Percentiles rank a stretch among this genome's conserved stretches.
phyloP scores from a whole-genome alignment of 1,140 invertebrate species.

The Lepidurus packardi region DNA sequence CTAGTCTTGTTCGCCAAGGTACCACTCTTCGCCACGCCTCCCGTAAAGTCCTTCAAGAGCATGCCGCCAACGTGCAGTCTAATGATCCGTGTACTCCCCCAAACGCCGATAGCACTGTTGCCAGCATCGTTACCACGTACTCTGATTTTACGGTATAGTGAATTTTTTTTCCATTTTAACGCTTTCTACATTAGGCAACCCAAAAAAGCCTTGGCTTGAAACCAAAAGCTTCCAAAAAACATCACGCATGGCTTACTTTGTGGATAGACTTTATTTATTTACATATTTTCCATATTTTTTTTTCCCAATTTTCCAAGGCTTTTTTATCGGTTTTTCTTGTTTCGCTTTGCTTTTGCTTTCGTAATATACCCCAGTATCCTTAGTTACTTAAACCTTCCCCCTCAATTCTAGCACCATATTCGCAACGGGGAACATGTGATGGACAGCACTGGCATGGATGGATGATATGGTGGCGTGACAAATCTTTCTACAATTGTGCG shows the following conservation, averaged over 20 bases:
- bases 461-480: neutral
- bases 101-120: neutral
- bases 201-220: neutral
- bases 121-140: neutral
- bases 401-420: neutral
- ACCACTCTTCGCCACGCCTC: neutral
- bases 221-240: too few species aligned
- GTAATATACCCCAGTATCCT: neutral
- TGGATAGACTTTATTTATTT: too few species aligned
- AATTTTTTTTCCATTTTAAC: neutral
- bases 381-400: neutral
- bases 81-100: neutral
- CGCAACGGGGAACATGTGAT: neutral
- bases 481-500: neutral
- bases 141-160: constrained; percentile 4
- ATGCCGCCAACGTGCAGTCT: neutral
- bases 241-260: too few species aligned
- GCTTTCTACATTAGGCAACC: neutral
- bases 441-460: neutral
- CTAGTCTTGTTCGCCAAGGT: neutral
- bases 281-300: too few species aligned
- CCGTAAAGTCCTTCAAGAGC: neutral
- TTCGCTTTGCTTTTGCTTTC: neutral
- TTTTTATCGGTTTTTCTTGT: neutral
- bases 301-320: neutral